Percentiles rank a stretch among this genome's conserved stretches.
These are phyloP conservation scores for Elmis aenea DNA, from an alignment of 2,888 invertebrate genomes.

Conservation along the genomic window DNA sequence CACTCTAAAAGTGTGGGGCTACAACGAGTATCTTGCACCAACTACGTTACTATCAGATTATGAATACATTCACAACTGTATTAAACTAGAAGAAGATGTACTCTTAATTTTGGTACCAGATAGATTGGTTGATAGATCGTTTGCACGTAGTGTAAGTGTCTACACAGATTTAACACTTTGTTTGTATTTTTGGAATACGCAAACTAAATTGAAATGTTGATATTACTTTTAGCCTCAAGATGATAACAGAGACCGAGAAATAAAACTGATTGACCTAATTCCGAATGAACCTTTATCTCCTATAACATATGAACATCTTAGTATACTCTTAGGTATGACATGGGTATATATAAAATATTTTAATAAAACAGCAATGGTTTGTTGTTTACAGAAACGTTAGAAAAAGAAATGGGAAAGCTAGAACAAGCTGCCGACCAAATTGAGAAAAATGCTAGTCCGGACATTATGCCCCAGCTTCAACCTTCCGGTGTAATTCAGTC, in stretches of 20 bases:
- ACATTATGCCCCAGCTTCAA: constrained; percentile 48
- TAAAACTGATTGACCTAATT: constrained; percentile 73
- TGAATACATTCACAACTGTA: constrained; percentile 89
- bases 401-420: constrained; percentile 74
- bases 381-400: constrained; percentile 62
- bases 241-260: constrained; percentile 69
- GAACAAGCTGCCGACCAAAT: constrained; percentile 59
- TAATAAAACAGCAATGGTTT: not conserved
- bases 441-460: constrained; percentile 39
- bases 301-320: constrained; percentile 76
- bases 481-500: constrained; percentile 79
- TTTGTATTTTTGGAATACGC: not conserved
- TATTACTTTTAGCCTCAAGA: constrained; percentile 57
- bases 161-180: too few species aligned
- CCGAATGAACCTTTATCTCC: constrained; percentile 66
- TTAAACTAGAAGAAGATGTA: constrained; percentile 88
- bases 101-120: constrained; percentile 63
- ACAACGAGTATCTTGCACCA: constrained; percentile 82
- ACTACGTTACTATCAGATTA: constrained; percentile 82
- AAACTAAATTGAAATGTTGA: not conserved
- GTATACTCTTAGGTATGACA: constrained; percentile 78
- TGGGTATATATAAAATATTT: constrained; percentile 22
- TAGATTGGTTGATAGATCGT: constrained; percentile 61
- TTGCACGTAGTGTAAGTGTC: constrained; percentile 66
- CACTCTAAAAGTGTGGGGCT: constrained; percentile 74